phyloP scores from a whole-genome alignment of 2,888 invertebrate genomes.

The Cataglyphis altisquamis region DNA sequence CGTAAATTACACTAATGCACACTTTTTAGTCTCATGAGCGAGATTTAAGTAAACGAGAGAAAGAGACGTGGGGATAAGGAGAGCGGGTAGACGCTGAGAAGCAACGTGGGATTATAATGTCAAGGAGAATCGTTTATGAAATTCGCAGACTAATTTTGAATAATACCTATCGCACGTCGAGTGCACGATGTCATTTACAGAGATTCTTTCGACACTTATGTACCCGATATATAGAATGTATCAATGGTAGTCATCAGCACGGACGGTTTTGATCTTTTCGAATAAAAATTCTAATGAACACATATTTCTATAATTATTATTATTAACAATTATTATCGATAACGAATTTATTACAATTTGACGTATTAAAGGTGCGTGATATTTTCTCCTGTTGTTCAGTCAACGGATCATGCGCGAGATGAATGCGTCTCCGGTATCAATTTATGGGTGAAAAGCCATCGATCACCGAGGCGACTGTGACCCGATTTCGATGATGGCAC shows the following conservation, averaged over 20 bases:
- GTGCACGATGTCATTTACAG: neutral
- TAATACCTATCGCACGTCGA: neutral
- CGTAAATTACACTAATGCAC: conserved; percentile 76
- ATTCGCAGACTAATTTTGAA: conserved; percentile 17
- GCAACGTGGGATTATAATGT: conserved; percentile 64
- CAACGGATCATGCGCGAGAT: conserved; percentile 39
- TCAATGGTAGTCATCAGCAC: neutral
- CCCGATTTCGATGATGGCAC: conserved; percentile 35
- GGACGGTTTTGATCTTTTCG: neutral
- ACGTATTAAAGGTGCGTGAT: neutral
- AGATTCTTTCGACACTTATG: too few species aligned
- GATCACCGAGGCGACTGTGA: conserved; percentile 38
- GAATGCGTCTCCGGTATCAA: conserved; percentile 48
- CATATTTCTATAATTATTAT: neutral
- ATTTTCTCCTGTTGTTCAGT: neutral
- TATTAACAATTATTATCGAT: conserved; percentile 20
- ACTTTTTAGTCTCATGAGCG: conserved; percentile 72
- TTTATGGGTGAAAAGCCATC: conserved; percentile 48
- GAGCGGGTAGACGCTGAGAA: conserved; percentile 40
- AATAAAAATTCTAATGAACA: neutral
- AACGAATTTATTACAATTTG: conserved; percentile 38
- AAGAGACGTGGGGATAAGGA: conserved; percentile 20
- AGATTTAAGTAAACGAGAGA: conserved; percentile 68
- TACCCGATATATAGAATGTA: neutral
- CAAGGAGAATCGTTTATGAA: conserved; percentile 12